These are phyloP conservation scores for Diploptera punctata DNA, from an alignment of 2,888 invertebrate genomes.

Conservation along the genomic window DNA sequence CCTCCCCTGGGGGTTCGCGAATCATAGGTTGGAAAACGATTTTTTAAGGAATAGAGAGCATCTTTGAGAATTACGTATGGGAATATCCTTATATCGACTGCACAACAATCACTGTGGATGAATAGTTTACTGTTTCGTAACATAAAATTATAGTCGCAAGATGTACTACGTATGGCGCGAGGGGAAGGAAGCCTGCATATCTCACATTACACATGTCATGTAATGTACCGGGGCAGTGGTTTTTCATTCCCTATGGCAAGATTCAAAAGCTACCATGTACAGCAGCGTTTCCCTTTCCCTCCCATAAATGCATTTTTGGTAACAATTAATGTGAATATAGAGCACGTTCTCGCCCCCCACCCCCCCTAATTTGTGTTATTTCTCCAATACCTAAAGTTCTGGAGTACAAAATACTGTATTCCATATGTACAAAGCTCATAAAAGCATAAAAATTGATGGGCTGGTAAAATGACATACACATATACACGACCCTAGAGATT, in stretches of 20 bases:
- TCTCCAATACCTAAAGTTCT: too few relatives aligned
- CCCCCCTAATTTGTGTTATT: not conserved
- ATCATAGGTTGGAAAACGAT: too few relatives aligned
- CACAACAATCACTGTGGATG: too few relatives aligned
- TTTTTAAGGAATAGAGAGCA: too few relatives aligned
- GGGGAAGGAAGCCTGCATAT: too few relatives aligned
- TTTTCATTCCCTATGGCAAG: not conserved
- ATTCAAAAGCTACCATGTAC: not conserved
- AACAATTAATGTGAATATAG: not conserved
- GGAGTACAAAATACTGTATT: not conserved
- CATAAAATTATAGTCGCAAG: too few relatives aligned
- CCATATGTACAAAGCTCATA: not conserved
- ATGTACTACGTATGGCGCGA: too few relatives aligned
- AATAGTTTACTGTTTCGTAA: too few relatives aligned
- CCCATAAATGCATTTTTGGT: conserved; percentile 1
- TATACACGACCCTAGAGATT: conserved; percentile 27
- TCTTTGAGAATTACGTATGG: too few relatives aligned
- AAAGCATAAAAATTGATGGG: conserved; percentile 14
- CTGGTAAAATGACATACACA: conserved; percentile 13
- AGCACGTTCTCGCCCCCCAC: not conserved
- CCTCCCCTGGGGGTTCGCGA: too few relatives aligned
- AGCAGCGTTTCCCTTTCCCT: too few relatives aligned
- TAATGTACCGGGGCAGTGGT: not conserved
- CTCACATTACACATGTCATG: not conserved
- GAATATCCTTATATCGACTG: too few relatives aligned